Evolutionary conservation across 2,797 vertebrate genomes (phyloP).

Genomic region (Brachyalestes nurse): DNA sequence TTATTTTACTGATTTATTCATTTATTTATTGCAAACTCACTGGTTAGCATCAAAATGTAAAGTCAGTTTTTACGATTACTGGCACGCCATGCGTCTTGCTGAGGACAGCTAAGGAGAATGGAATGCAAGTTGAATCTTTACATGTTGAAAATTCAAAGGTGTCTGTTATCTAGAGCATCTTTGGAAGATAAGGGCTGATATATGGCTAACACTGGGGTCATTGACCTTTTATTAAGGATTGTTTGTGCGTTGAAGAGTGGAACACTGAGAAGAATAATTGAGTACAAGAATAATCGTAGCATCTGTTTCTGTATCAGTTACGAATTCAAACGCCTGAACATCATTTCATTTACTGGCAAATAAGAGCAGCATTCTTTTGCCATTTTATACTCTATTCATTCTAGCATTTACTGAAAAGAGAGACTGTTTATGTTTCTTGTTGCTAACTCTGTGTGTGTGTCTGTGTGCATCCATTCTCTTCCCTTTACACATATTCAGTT

Average conservation of each 20-base stretch:
- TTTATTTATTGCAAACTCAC: conserved; percentile 1
- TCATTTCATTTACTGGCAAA: conserved; percentile 5
- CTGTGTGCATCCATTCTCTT: background rate
- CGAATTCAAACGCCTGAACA: background rate
- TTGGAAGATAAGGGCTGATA: conserved; percentile 50
- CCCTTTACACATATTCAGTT: background rate
- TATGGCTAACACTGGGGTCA: conserved; percentile 60
- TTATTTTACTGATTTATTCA: background rate
- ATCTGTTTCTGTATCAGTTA: background rate
- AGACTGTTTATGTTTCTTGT: background rate
- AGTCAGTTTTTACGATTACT: background rate
- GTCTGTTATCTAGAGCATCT: conserved; percentile 64
- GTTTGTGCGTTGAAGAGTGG: background rate
- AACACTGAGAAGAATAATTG: background rate
- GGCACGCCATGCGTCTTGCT: conserved; percentile 31
- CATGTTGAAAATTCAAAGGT: conserved; percentile 38
- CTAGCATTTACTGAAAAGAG: background rate
- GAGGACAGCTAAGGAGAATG: conserved; percentile 60
- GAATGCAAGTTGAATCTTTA: conserved; percentile 57
- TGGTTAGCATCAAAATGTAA: conserved; percentile 37
- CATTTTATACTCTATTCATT: background rate
- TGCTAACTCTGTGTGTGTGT: background rate
- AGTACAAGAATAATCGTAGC: too few species aligned
- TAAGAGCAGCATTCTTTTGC: background rate
- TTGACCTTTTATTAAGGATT: conserved; percentile 45